Percentiles rank a stretch among this genome's conserved stretches.
Conservation (phyloP, 2,797 vertebrate species). For the Malurus leucopterus region DNA sequence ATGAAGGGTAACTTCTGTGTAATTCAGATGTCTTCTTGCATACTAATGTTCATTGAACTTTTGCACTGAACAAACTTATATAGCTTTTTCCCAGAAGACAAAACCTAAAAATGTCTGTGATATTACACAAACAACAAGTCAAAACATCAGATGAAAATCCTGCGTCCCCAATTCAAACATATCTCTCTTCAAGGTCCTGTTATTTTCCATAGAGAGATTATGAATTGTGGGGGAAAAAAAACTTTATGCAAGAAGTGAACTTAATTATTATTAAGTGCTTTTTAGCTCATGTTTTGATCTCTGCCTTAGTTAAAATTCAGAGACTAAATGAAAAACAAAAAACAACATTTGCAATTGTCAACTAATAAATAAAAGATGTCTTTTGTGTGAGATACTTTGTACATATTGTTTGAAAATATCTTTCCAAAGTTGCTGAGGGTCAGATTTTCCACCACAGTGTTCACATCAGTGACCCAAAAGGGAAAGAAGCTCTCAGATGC, state of each 20-base stretch:
- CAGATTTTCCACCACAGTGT: not conserved
- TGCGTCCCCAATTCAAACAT: not conserved
- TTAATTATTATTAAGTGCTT: not conserved
- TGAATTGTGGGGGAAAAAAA: not conserved
- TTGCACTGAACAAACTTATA: not conserved
- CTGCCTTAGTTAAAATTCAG: slow-evolving; percentile 36
- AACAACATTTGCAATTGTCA: not conserved
- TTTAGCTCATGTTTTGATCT: slow-evolving; percentile 24
- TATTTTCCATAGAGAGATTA: not conserved
- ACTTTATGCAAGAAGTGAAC: not conserved
- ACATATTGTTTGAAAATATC: not conserved
- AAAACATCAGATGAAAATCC: not conserved
- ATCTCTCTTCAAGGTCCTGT: not conserved
- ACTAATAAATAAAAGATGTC: not conserved
- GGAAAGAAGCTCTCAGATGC: not conserved
- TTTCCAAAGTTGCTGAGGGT: not conserved
- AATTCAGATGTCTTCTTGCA: not conserved
- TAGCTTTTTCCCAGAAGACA: not conserved
- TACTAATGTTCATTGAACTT: slow-evolving; percentile 1
- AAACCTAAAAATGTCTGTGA: not conserved
- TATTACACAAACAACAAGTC: not conserved
- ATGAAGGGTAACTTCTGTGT: not conserved
- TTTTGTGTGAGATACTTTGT: not conserved
- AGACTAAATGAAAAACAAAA: slow-evolving; percentile 8
- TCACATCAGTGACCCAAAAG: not conserved